Percentiles rank a stretch among this genome's conserved stretches.
Conservation (phyloP, 2,797 vertebrate species). For the Phalanger gymnotis region DNA sequence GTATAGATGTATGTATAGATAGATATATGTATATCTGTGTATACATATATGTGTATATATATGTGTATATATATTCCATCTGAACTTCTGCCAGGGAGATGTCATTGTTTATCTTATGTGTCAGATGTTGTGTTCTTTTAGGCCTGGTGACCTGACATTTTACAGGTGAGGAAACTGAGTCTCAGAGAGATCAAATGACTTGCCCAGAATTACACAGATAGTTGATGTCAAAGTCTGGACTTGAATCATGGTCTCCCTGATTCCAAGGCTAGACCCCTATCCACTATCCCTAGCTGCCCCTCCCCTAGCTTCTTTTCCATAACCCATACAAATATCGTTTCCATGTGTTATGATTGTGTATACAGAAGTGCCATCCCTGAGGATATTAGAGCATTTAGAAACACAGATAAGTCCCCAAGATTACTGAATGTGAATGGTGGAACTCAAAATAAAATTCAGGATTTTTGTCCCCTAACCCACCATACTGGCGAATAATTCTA, state of each 20-base stretch:
- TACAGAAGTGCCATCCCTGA: neutral
- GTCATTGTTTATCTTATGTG: neutral
- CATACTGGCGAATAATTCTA: neutral
- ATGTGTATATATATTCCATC: neutral
- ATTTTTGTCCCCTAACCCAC: neutral
- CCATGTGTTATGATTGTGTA: neutral
- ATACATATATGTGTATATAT: too few relatives aligned
- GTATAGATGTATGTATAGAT: too few relatives aligned
- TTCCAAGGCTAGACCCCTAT: neutral
- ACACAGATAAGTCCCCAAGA: neutral
- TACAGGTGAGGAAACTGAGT: neutral
- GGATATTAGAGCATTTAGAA: constrained; percentile 14
- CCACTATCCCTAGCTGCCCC: constrained; percentile 24
- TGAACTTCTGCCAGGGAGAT: neutral
- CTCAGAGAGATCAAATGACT: neutral
- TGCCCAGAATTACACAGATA: neutral
- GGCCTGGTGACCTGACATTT: neutral
- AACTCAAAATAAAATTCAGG: constrained; percentile 25
- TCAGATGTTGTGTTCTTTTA: neutral
- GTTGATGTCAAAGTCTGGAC: neutral
- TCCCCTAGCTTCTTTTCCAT: neutral
- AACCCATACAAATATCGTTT: neutral
- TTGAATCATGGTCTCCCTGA: neutral
- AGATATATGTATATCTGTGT: too few relatives aligned
- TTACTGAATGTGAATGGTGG: constrained; percentile 5